Base-by-base conservation (phyloP, 2,888 invertebrate species). In the Drosophila mulleri region DNA sequence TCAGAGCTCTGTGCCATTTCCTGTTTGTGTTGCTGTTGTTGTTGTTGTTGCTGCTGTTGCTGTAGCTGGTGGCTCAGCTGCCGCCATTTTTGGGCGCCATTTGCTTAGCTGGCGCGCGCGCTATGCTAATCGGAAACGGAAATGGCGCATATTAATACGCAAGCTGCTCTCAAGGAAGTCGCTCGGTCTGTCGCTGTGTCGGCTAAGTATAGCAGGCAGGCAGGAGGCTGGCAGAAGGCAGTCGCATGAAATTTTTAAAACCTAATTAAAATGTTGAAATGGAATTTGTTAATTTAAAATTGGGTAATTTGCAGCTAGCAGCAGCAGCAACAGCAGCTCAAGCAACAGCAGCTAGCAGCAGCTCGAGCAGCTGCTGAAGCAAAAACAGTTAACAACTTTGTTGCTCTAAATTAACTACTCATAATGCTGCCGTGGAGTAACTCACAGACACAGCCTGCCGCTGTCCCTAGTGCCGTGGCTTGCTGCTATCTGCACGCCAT, bases 241-340 rank as follows among this genome's bases (percentile, higher is more conserved):
- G 63, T 78, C 80, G 72, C 84, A 90, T 88, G 81, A 90, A 88
- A 90, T 83, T 90, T 88, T 88, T 83, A 88, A 90, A 83, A 87
- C 90, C 88, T 90, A 88, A 88, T 90, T 88, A 90, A 88, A 90
- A 88, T 81, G 89, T 87, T 90, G 88, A 90, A 88, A 89, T 88
- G 89, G 90, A 84, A 84, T 88, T 88, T 88, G 90, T 89, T 88
- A 89, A 89, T 88, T 89, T 88, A 83, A 83, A 88, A 88, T 88
- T 88, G 84, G 87, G 84, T 81, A 89, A 85, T 88, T 88, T 78
- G 70, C 78, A 72, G 77, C 85, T 68, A 71, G 59, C 53, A 68
- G 47, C 58, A 50, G 63, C 69, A 32, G 18, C n/a, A 48, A 29
- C n/a, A 48, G 48, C n/a, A n/a, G 44, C 20, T 12, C 35, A 12